phyloP scores from a whole-genome alignment of 2,888 invertebrate genomes.

The Platerodrilus igneus region DNA sequence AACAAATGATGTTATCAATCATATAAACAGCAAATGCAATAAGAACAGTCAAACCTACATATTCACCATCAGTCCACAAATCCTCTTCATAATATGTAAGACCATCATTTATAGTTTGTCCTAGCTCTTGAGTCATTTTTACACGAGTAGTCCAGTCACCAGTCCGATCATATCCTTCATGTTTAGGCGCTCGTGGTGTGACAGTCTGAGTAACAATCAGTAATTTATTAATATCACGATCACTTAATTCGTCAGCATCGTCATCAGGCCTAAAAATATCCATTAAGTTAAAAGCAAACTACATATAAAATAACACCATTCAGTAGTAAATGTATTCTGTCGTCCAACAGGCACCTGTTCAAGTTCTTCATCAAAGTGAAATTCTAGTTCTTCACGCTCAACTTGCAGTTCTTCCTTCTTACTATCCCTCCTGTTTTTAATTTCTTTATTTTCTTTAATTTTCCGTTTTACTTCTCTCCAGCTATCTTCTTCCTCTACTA shows the following conservation, averaged over 20 bases:
- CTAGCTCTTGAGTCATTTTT: conserved; percentile 92
- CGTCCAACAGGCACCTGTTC: conserved; percentile 72
- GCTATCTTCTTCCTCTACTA: conserved; percentile 41
- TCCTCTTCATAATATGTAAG: conserved; percentile 94
- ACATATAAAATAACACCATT: conserved; percentile 54
- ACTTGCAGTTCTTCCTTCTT: conserved; percentile 29
- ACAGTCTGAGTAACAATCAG: conserved; percentile 84
- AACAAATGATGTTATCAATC: conserved; percentile 10
- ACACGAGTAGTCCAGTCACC: conserved; percentile 86
- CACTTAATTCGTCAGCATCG: conserved; percentile 87
- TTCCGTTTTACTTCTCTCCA: conserved; percentile 57
- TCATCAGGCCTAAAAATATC: conserved; percentile 62
- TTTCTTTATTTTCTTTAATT: conserved; percentile 45
- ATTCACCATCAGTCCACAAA: conserved; percentile 68
- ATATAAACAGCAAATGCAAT: conserved; percentile 20
- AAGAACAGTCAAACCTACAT: conserved; percentile 47
- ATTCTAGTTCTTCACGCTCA: conserved; percentile 80
- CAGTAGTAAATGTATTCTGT: conserved; percentile 76
- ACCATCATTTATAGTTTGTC: conserved; percentile 96
- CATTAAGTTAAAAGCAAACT: conserved; percentile 11
- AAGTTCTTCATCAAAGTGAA: conserved; percentile 95
- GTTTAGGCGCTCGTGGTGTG: conserved; percentile 60
- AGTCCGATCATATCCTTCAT: conserved; percentile 86
- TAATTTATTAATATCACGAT: conserved; percentile 88
- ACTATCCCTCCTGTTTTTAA: conserved; percentile 36